Base-by-base conservation (phyloP, 2,797 vertebrate genomes). In the Eleutherodactylus coqui region DNA sequence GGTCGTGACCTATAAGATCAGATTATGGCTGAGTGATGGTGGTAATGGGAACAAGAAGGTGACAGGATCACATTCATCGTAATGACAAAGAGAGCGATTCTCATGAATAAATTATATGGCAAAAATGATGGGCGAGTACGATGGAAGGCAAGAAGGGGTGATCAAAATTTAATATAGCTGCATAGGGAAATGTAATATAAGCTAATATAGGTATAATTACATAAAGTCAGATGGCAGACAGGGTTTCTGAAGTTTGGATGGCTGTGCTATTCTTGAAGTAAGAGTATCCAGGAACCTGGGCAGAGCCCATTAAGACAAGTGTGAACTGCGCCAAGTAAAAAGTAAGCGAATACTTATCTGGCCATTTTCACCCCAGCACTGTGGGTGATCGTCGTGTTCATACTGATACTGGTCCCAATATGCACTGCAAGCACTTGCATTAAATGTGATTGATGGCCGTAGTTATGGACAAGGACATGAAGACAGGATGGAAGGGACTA, bases 1-100 rank as follows among this genome's bases (percentile, higher is more conserved):
- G 41, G 41, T 27, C 24, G 16, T 73, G 70, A 73, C 70, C 70
- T 73, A 27, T n/a, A 73, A 27, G 70, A 73, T 73, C 70, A 73
- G 38, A 45, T 73, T 73, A 43, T 27, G 38, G 14, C 24, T 73
- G 70, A 73, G 13, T 73, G 70, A 70, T 70, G 36, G 8, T 38
- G 38, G 32, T 69, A 36, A 69, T 21, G 13, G 29, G 36, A 21
- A 41, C 9, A 1, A 70, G 9, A 36, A 41, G 41, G 67, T 11
- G 14, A 32, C 60, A 62, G 36, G 32, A 16, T 45, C 41, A 16
- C 24, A 14, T 73, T 73, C 41, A 73, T 45, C 45, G 38, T 27
- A 73, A 73, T 45, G 41, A 41, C 67, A 24, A 70, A 41, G 67
- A 70, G 67, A 73, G 41, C 45, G 41, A 73, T 27, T 43, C 24